Evolutionary conservation across 2,888 invertebrate species (phyloP).

Genomic region (Alentia gelatinosa): DNA sequence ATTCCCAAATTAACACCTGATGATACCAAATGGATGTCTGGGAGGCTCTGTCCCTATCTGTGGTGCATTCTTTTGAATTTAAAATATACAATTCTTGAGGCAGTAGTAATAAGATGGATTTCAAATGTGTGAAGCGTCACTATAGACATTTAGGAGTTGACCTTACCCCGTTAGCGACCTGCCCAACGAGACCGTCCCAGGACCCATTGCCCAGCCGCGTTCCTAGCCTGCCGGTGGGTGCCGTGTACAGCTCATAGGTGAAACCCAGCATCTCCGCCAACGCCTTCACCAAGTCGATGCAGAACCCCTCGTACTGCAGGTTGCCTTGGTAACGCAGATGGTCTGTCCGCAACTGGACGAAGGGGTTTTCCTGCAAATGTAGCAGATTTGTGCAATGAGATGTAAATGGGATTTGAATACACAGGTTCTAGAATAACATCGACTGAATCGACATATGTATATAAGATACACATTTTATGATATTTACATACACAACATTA

Average conservation of each 20-base stretch:
- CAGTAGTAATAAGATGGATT: too few relatives aligned
- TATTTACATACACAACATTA: too few relatives aligned
- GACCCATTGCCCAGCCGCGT: conserved; percentile 69
- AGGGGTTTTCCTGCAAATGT: conserved; percentile 73
- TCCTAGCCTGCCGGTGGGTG: conserved; percentile 77
- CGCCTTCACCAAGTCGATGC: conserved; percentile 75
- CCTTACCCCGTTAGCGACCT: conserved; percentile 77
- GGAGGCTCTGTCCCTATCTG: too few relatives aligned
- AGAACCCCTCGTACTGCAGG: conserved; percentile 76
- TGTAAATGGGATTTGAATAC: not conserved
- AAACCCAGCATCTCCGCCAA: conserved; percentile 73
- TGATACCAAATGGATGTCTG: too few relatives aligned
- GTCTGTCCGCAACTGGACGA: conserved; percentile 74
- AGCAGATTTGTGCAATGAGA: not conserved
- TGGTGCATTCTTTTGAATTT: too few relatives aligned
- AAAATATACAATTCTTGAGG: too few relatives aligned
- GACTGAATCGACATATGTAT: too few relatives aligned
- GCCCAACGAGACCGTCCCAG: conserved; percentile 80
- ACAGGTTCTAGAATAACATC: too few relatives aligned
- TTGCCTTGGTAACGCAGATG: conserved; percentile 70
- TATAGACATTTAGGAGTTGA: not conserved
- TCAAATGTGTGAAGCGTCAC: too few relatives aligned
- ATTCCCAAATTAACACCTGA: too few relatives aligned
- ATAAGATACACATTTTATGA: too few relatives aligned
- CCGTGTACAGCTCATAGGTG: conserved; percentile 75